Conservation (phyloP, 2,797 vertebrate genomes). For the Champsocephalus esox region DNA sequence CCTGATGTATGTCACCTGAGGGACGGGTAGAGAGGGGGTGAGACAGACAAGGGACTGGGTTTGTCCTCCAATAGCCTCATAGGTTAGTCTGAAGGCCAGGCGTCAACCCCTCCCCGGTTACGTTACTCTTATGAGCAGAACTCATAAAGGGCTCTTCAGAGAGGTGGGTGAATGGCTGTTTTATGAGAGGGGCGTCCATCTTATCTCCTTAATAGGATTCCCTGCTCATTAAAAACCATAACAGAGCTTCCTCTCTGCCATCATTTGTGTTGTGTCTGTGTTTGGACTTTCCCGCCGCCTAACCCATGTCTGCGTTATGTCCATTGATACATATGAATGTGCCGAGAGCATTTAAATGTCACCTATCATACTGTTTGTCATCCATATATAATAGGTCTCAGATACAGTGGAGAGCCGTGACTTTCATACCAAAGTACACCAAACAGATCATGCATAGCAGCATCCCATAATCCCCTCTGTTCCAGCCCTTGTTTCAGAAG, state of each 20-base stretch:
- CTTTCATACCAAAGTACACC: no score
- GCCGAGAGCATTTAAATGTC: constrained; percentile 6
- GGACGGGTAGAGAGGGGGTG: no score
- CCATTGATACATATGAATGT: constrained; percentile 21
- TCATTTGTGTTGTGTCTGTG: constrained; percentile 6
- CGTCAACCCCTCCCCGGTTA: constrained; percentile 5
- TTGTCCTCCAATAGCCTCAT: neutral
- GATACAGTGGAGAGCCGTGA: no score
- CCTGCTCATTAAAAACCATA: constrained; percentile 42
- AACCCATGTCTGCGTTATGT: constrained; percentile 9
- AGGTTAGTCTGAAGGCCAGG: neutral
- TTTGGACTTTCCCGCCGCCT: neutral
- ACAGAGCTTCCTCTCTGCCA: neutral
- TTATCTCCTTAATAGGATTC: constrained; percentile 60
- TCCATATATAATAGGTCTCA: no score
- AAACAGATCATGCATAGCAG: no score
- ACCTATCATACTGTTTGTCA: no score
- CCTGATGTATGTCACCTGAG: no score
- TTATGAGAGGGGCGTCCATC: constrained; percentile 45
- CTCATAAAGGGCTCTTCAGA: constrained; percentile 43
- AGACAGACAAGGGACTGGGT: neutral
- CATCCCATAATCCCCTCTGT: no score
- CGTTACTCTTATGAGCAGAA: constrained; percentile 37
- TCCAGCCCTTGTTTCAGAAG: no score
- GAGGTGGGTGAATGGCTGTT: constrained; percentile 35